Evolutionary conservation across 2,113 vertebrate species (phyloP).

Genomic region (Halcyon malimbica): DNA sequence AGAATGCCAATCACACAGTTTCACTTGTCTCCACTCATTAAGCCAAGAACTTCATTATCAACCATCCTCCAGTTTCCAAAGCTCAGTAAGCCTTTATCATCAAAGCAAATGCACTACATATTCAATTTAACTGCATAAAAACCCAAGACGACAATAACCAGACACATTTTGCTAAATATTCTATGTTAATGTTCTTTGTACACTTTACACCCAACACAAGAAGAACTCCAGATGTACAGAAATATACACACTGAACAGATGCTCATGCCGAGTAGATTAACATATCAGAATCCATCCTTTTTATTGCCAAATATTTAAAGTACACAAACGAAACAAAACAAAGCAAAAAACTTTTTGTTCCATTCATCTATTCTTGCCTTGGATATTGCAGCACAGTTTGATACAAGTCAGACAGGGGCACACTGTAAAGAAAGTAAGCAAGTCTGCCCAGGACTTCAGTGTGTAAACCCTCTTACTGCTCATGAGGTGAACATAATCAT

Average conservation of each 20-base stretch:
- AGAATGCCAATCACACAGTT: not conserved
- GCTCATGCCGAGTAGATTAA: not conserved
- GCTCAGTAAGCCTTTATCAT: not conserved
- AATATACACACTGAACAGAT: not conserved
- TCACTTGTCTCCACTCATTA: not conserved
- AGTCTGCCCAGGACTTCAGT: not conserved
- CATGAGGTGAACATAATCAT: not conserved
- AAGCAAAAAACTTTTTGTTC: not conserved
- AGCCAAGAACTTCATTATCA: constrained; percentile 6
- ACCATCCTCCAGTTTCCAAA: not conserved
- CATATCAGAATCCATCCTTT: not conserved
- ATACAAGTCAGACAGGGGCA: not conserved
- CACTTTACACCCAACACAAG: not conserved
- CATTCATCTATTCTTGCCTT: not conserved
- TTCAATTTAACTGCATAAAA: not conserved
- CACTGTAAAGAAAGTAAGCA: not conserved
- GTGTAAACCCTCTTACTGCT: not conserved
- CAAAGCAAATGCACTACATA: not conserved
- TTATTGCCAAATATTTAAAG: constrained; percentile 1
- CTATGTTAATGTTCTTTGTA: not conserved
- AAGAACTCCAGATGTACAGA: not conserved
- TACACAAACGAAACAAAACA: not conserved
- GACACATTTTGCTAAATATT: not conserved
- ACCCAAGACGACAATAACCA: not conserved
- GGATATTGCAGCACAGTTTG: not conserved